phyloP scores from a whole-genome alignment of 2,888 invertebrate species.

The Mystacides longicornis region DNA sequence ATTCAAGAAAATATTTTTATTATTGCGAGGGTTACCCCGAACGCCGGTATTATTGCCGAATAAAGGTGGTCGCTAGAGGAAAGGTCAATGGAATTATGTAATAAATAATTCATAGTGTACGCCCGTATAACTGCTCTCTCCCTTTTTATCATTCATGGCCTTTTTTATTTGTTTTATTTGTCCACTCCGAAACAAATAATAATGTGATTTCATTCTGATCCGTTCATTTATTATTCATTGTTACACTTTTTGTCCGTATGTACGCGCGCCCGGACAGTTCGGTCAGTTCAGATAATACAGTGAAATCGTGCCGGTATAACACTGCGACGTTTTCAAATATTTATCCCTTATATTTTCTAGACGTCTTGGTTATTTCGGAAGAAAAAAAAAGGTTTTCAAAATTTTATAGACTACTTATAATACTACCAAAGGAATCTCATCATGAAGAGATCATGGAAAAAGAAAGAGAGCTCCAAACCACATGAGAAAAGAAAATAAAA shows the following conservation, averaged over 20 bases:
- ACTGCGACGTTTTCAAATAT: no score
- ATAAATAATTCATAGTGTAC: background rate
- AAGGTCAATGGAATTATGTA: slow-evolving; percentile 2
- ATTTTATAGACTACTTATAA: no score
- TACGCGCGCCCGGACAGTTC: no score
- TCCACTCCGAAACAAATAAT: slow-evolving; percentile 2
- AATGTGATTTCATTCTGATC: slow-evolving; percentile 1
- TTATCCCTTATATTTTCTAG: no score
- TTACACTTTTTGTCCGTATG: background rate
- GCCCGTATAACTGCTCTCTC: background rate
- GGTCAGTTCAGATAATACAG: no score
- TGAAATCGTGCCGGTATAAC: no score
- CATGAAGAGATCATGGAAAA: no score
- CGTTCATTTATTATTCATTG: slow-evolving; percentile 1
- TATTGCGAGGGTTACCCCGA: background rate
- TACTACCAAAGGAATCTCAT: no score
- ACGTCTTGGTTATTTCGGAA: no score
- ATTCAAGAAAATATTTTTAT: background rate
- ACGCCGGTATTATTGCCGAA: background rate
- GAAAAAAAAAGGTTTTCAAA: no score
- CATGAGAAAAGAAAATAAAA: no score
- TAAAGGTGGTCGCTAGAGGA: background rate
- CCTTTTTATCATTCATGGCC: background rate
- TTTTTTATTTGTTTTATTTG: slow-evolving; percentile 1
- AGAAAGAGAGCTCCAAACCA: no score